Percentiles rank a stretch among this genome's conserved stretches.
Evolutionary conservation across 2,888 invertebrate species (phyloP).

Genomic region (Drosophila pegasa): DNA sequence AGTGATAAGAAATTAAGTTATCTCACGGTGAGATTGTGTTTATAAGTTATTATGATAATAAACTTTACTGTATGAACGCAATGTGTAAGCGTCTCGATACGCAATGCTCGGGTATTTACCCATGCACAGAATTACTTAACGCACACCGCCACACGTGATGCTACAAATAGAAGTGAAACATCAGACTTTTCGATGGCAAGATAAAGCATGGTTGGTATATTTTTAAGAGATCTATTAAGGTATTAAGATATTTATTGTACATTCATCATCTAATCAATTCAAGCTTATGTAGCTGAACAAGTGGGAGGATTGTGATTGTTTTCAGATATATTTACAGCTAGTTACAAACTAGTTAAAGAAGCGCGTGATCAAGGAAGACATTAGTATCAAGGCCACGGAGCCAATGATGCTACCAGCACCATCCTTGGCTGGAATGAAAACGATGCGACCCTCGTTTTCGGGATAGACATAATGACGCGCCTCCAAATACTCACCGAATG

Average conservation of each 20-base stretch:
- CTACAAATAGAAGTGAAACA: slow-evolving; percentile 22
- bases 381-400: slow-evolving; percentile 47
- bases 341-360: slow-evolving; percentile 38
- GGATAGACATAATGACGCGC: slow-evolving; percentile 88
- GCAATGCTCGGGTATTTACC: neutral
- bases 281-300: slow-evolving; percentile 3
- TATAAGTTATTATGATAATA: slow-evolving; percentile 11
- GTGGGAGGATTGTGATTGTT: neutral
- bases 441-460: slow-evolving; percentile 88
- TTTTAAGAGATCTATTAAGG: slow-evolving; percentile 19
- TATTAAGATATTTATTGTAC: slow-evolving; percentile 31
- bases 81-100: neutral
- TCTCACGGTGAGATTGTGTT: slow-evolving; percentile 5
- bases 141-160: slow-evolving; percentile 3
- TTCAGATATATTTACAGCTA: neutral
- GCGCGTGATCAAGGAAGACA: slow-evolving; percentile 41
- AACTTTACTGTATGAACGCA: slow-evolving; percentile 13
- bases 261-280: slow-evolving; percentile 20
- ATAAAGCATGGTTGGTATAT: neutral
- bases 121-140: neutral
- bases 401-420: slow-evolving; percentile 42
- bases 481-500: slow-evolving; percentile 87
- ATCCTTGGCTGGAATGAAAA: slow-evolving; percentile 20
- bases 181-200: slow-evolving; percentile 5
- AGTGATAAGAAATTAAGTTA: slow-evolving; percentile 5